Evolutionary conservation across 2,797 vertebrate species (phyloP), one percentile per base, ranked within the genome.

Genomic region (Argentina silus): DNA sequence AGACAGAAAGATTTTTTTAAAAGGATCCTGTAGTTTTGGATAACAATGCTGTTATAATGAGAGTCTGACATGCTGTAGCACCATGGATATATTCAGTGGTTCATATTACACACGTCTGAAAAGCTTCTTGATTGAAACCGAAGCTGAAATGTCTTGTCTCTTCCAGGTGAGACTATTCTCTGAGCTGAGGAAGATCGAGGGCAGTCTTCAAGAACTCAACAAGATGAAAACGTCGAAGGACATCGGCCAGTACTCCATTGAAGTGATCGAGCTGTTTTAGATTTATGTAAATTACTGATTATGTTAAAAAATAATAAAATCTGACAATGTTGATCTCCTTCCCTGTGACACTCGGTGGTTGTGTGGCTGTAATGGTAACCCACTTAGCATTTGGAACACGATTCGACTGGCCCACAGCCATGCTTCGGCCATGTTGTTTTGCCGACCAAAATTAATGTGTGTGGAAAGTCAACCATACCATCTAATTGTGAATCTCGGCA

Each of bases 181-280:
- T 0, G 96, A 98, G 80, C 94, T 99, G 17, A 97, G 96, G 83
- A 97, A 98, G 89, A 96, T 99, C 6, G 96, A 97, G 86, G 93
- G 95, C 85, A 96, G 95, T 85, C 95, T 98, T 72, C 90, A 80
- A 59, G 93, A 95, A 67, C 88, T 99, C 42, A 90, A 93, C 67
- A 94, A 91, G 77, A 88, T 95, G 73, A 95, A 90, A 48, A 44
- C 76, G 55, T 86, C 93, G 50, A 92, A 90, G 64, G 93, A 94
- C 9, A 42, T 80, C 11, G 93, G 92, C 70, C 91, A 93, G 48
- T 99, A 99, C 87, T 96, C 96, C 8, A 97, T 99, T 67, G 97
- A 99, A 94, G 89, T 99, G 59, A 91, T 99, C 67, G 93, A 98
- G 89, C 91, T 99, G 76, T 93, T 97, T 93, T 98, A 95, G 79